Conservation (phyloP, 2,797 vertebrate species). For the Aphelocoma californica region DNA sequence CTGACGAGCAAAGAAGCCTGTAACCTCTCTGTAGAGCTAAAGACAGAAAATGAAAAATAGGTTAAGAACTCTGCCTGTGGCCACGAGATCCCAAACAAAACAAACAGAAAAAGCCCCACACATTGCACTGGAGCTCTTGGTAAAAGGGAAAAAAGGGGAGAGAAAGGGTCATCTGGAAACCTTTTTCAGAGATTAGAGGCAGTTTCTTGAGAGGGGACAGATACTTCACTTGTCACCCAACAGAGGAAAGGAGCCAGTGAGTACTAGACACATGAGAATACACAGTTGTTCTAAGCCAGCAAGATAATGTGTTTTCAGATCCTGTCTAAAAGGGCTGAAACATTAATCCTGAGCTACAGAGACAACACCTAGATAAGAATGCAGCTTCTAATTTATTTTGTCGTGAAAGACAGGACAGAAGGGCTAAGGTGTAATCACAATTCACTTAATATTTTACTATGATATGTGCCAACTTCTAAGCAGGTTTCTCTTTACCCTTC, state of each 20-base stretch:
- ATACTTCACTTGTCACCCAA: conserved; percentile 12
- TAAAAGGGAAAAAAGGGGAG: background rate
- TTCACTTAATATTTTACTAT: conserved; percentile 10
- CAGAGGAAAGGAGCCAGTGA: background rate
- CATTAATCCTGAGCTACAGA: conserved; percentile 23
- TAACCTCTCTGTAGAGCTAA: background rate
- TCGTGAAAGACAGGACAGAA: background rate
- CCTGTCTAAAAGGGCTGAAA: conserved; percentile 21
- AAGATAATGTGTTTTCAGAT: conserved; percentile 21
- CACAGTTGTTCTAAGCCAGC: background rate
- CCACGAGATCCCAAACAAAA: background rate
- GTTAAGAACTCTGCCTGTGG: background rate
- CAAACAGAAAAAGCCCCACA: conserved; percentile 25
- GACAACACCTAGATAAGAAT: conserved; percentile 49
- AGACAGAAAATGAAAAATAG: conserved; percentile 31
- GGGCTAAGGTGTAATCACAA: background rate
- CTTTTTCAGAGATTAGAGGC: conserved; percentile 42
- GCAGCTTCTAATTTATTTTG: background rate
- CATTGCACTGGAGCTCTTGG: background rate
- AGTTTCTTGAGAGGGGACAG: conserved; percentile 18
- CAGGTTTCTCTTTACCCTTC: background rate
- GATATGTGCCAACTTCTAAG: background rate
- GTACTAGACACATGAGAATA: background rate
- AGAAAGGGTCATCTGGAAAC: conserved; percentile 34
- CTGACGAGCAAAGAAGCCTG: background rate